Base-by-base conservation (phyloP, 2,888 invertebrate species). In the Palloptera scutellata region DNA sequence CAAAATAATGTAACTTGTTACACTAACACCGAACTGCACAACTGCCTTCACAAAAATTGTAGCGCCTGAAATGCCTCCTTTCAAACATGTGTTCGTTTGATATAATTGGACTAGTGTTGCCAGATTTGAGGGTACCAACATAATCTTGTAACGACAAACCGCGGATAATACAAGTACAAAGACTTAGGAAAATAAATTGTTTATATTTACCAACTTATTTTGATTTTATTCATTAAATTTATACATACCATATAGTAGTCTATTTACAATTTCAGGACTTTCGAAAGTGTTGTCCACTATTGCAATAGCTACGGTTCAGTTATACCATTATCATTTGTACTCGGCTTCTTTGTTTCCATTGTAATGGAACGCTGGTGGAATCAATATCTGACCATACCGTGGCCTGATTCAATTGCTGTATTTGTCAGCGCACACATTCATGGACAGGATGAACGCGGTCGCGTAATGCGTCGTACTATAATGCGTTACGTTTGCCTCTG, bases 311-410 rank as follows among this genome's bases (percentile, higher is more conserved):
- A 93, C 85, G 91, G 91, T 70, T 91, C 91, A 82, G 88, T 95
- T 67, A 96, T 96, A 77, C 96, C 96, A 2, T 82, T 97, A 73
- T 94, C 96, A 3, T 97, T 97, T 84, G 95, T 97, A 66, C 88
- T 97, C 76, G 96, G 96, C 74, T 97, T 96, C 86, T 97, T 95
- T 86, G 95, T 97, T 62, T 90, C 92, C 6, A 90, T 96, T 73
- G 95, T 97, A 45, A 95, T 96, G 90, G 91, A 90, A 62, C 88
- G 96, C 76, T 97, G 96, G 96, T 94, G 94, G 94, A 90, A 87
- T 78, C 94, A 94, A 81, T 95, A 93, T 79, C 90, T 88, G 48
- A 87, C 87, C 12, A 93, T 95, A 75, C 95, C 95, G 0, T 93
- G 93, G 91, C 94, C 94, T 0, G 95, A 95, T 85, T 90, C 92